phyloP scores from a whole-genome alignment of 2,113 vertebrate genomes.

The Malurus elegans region DNA sequence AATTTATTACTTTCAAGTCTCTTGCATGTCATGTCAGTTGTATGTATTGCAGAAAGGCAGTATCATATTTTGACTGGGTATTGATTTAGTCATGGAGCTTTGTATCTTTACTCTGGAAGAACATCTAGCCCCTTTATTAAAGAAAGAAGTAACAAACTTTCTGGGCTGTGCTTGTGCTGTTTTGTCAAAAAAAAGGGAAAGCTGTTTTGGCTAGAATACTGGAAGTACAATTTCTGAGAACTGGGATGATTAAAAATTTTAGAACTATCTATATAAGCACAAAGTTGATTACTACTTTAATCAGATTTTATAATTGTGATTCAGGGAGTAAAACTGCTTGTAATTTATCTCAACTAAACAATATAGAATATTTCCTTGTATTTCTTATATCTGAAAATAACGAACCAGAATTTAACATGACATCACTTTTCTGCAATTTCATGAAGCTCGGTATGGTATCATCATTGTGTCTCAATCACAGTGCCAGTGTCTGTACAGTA shows the following conservation, averaged over 20 bases:
- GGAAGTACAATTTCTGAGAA: background rate
- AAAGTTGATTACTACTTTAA: background rate
- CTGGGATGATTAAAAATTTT: background rate
- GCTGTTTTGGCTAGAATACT: background rate
- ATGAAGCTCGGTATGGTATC: background rate
- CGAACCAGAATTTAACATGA: background rate
- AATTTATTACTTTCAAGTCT: background rate
- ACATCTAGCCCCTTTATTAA: conserved; percentile 54
- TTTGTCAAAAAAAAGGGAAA: background rate
- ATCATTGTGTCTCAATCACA: background rate
- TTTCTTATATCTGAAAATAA: background rate
- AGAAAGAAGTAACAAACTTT: conserved; percentile 17
- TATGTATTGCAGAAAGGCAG: conserved; percentile 19
- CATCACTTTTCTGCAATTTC: background rate
- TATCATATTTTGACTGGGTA: background rate
- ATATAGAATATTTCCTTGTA: background rate
- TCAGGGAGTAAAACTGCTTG: background rate
- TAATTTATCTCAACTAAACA: background rate
- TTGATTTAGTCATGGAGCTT: conserved; percentile 44
- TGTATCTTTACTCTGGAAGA: conserved; percentile 44
- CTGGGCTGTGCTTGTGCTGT: background rate
- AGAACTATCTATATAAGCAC: background rate
- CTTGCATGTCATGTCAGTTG: conserved; percentile 6
- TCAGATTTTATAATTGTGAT: background rate
- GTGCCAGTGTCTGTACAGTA: background rate